phyloP scores from a whole-genome alignment of 92 coral and sea anemone species.

The Nematostella vectensis region DNA sequence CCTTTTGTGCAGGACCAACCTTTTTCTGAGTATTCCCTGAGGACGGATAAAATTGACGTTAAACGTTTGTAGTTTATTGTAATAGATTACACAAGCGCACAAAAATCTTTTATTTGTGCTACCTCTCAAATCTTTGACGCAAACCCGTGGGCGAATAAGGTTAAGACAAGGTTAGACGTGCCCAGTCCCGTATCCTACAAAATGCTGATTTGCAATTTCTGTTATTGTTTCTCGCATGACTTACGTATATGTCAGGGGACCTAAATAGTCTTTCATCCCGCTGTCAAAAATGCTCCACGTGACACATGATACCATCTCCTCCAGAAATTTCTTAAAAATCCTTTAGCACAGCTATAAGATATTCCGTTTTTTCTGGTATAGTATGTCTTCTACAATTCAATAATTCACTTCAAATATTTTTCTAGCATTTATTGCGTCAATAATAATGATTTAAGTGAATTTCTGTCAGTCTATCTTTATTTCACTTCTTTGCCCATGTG shows the following conservation, averaged over 20 bases:
- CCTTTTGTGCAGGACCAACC: background rate
- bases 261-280: constrained; percentile 15
- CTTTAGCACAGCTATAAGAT: background rate
- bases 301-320: constrained; percentile 26
- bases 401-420: background rate
- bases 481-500: constrained; percentile 67
- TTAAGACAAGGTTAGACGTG: constrained; percentile 22
- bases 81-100: constrained; percentile 2
- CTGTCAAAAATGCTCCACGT: constrained; percentile 6
- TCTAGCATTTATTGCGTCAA: background rate
- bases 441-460: background rate
- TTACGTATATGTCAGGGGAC: constrained; percentile 10
- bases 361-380: background rate
- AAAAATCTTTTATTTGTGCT: background rate
- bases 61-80: background rate
- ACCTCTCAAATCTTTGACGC: constrained; percentile 14
- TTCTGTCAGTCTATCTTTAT: background rate
- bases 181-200: constrained; percentile 21
- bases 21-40: constrained; percentile 10
- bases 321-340: constrained; percentile 7
- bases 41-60: background rate
- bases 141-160: constrained; percentile 32
- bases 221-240: constrained; percentile 19
- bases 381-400: background rate
- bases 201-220: constrained; percentile 26